Conservation (phyloP, 2,888 invertebrate genomes). For the Oscheius sp. region DNA sequence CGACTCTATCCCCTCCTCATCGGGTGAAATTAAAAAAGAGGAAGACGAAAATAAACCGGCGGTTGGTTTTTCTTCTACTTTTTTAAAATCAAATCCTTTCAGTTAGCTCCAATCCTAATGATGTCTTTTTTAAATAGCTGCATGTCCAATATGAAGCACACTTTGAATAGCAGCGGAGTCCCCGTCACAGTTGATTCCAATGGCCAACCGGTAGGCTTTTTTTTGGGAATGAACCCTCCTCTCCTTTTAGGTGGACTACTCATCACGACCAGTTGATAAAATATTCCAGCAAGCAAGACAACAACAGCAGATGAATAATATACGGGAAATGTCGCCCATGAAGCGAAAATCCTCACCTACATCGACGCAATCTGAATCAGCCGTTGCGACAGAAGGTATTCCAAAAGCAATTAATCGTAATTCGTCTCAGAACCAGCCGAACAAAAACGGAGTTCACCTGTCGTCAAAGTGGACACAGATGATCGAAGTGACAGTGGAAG, state of each 20-base stretch:
- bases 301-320: conserved; percentile 42
- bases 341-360: conserved; percentile 9
- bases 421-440: neutral
- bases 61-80: conserved; percentile 38
- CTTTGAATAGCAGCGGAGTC: conserved; percentile 57
- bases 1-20: neutral
- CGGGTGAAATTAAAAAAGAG: conserved; percentile 2
- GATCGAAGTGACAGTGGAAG: conserved; percentile 36
- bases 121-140: conserved; percentile 67
- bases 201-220: conserved; percentile 55
- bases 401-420: neutral
- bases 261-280: conserved; percentile 64
- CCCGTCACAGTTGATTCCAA: conserved; percentile 56
- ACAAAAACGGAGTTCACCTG: neutral
- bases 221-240: neutral
- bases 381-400: neutral
- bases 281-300: conserved; percentile 65
- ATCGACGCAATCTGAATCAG: neutral
- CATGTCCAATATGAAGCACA: conserved; percentile 58
- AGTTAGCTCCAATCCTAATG: conserved; percentile 63
- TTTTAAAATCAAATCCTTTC: conserved; percentile 27
- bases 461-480: conserved; percentile 34
- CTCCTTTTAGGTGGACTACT: conserved; percentile 60
- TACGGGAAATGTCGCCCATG: conserved; percentile 21
- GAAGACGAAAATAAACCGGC: conserved; percentile 50